Evolutionary conservation across 53 echinoderm and acorn worm genomes (phyloP), one percentile per base, ranked within the genome.

Genomic region (Actinopyga echinites): DNA sequence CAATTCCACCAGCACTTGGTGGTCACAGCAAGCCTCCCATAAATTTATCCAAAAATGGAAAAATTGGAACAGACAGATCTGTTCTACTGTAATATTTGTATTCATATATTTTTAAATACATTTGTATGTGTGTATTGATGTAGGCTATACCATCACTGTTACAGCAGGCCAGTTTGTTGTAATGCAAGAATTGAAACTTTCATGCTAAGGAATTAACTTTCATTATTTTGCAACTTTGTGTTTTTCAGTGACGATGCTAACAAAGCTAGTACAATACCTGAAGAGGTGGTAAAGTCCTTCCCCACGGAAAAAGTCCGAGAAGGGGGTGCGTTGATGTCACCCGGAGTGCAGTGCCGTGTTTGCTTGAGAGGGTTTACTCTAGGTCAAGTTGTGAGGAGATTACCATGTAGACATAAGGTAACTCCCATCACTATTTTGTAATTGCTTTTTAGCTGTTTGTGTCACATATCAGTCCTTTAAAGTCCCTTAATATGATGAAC

Each of bases 341-440:
- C 92, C 9, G 96, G 92, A 2, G 83, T 88, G 17, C 96, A 96
- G 66, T 93, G 92, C 68, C 44, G 93, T 30, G 91, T 96, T 9
- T 96, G 93, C 68, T 80, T 96, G 13, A 71, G 90, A 55, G 89
- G 88, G 1, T 96, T 91, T 67, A 62, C 66, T 13, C 68, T 86
- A 7, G 92, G 93, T 49, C 91, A 96, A 68, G 83, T 85, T 43
- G 92, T 88, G 4, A 74, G 89, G 61, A 69, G 84, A 25, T 59
- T 96, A 24, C 93, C 96, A 12, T 96, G 96, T 82, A 91, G 82
- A 37, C 96, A 96, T 63, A 93, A 91, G 96, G 93, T 95, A 65
- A 9, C 7, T 5, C 23, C 10, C 21, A 31, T 59, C 59, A 12
- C 28, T 17, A 13, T 49, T 13, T 49, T 2, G 13, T 49, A 13